A percentile compares a stretch with the other conserved stretches of the same genome.
These are phyloP conservation scores for Conchocele bisecta DNA, from an alignment of 2,888 invertebrate species.

Conservation along the genomic window DNA sequence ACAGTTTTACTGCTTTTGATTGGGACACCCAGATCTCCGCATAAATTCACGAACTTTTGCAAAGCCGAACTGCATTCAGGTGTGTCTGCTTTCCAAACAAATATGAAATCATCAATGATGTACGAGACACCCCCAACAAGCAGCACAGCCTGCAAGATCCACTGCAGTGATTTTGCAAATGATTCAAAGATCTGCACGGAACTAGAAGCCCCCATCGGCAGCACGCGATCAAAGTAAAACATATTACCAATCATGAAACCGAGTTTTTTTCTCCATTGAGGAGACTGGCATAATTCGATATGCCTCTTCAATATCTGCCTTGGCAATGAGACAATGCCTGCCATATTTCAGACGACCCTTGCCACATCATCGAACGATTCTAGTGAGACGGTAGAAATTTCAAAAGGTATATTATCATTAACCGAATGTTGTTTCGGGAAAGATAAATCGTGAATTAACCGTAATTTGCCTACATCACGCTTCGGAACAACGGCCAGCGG, in stretches of 20 bases:
- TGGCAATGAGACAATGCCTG: conserved; percentile 28
- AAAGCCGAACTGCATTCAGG: background rate
- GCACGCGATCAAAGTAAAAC: conserved; percentile 24
- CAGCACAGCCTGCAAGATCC: conserved; percentile 14
- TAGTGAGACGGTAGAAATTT: background rate
- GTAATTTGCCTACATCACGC: conserved; percentile 1
- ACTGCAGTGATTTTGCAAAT: conserved; percentile 26
- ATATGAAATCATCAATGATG: conserved; percentile 40
- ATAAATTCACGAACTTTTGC: background rate
- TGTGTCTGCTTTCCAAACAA: conserved; percentile 2
- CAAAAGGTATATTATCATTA: background rate
- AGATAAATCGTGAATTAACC: conserved; percentile 50
- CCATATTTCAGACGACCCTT: conserved; percentile 18
- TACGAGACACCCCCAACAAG: conserved; percentile 17
- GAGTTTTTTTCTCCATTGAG: conserved; percentile 37
- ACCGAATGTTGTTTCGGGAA: too few species aligned
- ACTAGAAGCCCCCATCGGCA: conserved; percentile 24
- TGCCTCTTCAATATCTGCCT: conserved; percentile 51
- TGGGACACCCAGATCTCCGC: conserved; percentile 9
- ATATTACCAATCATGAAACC: conserved; percentile 41
- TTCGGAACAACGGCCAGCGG: conserved; percentile 48
- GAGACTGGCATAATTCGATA: conserved; percentile 53
- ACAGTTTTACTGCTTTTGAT: conserved; percentile 24
- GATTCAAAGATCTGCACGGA: conserved; percentile 16
- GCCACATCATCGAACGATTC: conserved; percentile 25